Evolutionary conservation across 2,888 invertebrate genomes (phyloP), one percentile per base, ranked within the genome.

Genomic region (Scaptomyza parva): DNA sequence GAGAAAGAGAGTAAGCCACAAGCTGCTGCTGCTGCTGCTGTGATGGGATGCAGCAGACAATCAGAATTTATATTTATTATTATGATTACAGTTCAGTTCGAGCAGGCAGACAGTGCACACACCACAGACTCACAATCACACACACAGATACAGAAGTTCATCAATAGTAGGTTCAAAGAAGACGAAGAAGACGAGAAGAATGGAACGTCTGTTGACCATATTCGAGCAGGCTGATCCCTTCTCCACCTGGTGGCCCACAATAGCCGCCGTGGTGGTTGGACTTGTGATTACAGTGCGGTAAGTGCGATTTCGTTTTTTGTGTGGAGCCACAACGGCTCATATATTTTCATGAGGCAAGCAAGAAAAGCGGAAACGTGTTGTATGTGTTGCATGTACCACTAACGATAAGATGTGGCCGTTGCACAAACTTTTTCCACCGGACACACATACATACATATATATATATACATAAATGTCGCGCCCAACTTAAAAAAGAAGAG

Each of bases 241-340:
- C 70, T 84, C 60, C 58, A 92, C 88, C 83, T 95, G 91, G 94
- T 93, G 93, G 93, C 93, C 94, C 7, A 92, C 93, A 74, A 90
- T 93, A 57, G 91, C 92, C 40, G 92, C 93, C 41, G 71, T 92
- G 30, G 79, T 91, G 53, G 92, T 93, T 58, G 93, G 92, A 57
- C 66, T 93, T 47, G 88, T 93, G 62, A 92, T 92, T 58, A 92
- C 92, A 24, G 92, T 93, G 78, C 92, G 93, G 93, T 93, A 89
- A 91, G 88, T 78, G 63, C 35, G 51, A n/a, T 11, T 12, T 2
- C 24, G 2, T 35, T n/a, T 12, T 2, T 14, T 1, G 3, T 20
- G 3, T 20, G 17, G 30, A 22, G n/a, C 30, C 24, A 17, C 22
- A 20, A 7, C 62, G 24, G 11, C 55, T 65, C 70, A 65, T 67